A percentile compares a stretch with the other conserved stretches of the same genome.
phyloP scores from a whole-genome alignment of 1,140 invertebrate species.

The Habropoda laboriosa region DNA sequence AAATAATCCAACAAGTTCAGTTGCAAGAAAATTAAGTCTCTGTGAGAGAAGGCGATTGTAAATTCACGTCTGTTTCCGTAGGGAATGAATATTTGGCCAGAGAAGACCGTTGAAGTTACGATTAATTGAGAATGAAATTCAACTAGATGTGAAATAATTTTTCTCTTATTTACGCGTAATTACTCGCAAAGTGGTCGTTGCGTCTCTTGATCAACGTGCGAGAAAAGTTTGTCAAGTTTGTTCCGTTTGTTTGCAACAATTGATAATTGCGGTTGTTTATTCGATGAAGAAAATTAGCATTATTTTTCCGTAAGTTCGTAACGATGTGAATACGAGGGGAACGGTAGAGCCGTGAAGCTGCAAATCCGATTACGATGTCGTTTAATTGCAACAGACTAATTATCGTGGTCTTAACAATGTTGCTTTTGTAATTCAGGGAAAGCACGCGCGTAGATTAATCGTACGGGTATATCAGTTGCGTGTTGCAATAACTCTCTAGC shows the following conservation, averaged over 20 bases:
- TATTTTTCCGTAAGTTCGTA: not conserved
- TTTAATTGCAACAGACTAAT: constrained; percentile 2
- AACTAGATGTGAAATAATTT: too few species aligned
- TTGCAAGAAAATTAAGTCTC: too few species aligned
- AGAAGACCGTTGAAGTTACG: too few species aligned
- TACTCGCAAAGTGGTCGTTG: too few species aligned
- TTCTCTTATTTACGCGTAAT: too few species aligned
- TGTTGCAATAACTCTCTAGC: constrained; percentile 12
- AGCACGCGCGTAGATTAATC: constrained; percentile 13
- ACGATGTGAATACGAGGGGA: not conserved
- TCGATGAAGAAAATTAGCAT: not conserved
- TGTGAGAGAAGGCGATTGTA: too few species aligned
- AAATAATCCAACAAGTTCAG: too few species aligned
- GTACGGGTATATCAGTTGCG: not conserved
- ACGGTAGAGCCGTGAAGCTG: not conserved
- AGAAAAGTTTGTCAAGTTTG: too few species aligned
- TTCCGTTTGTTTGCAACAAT: not conserved
- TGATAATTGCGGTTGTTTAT: not conserved
- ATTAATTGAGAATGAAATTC: too few species aligned
- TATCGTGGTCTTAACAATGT: constrained; percentile 20
- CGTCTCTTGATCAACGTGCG: too few species aligned
- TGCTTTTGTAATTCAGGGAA: constrained; percentile 18
- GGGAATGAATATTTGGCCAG: too few species aligned
- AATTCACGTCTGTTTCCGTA: too few species aligned
- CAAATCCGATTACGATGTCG: constrained; percentile 8